Evolutionary conservation across 2,888 invertebrate species (phyloP).

Genomic region (Heterodera filipjevi): DNA sequence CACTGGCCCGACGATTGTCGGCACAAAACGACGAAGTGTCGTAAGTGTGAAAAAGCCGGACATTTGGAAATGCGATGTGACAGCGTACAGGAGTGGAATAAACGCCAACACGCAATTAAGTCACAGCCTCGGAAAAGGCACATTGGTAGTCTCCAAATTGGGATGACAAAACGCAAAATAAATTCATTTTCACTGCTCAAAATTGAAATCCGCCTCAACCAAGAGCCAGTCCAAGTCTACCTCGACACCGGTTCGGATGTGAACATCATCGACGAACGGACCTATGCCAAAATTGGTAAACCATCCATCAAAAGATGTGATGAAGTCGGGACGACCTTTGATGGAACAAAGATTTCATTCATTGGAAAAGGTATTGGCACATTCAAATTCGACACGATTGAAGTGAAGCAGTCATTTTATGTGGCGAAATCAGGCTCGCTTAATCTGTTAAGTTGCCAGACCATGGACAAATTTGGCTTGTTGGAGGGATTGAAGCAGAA

Average conservation of each 20-base stretch:
- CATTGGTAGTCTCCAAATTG: not conserved
- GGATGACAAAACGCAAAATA: not conserved
- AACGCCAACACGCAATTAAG: not conserved
- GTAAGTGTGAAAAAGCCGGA: not conserved
- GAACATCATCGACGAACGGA: not conserved
- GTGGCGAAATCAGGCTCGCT: slow-evolving; percentile 6
- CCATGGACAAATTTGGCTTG: slow-evolving; percentile 16
- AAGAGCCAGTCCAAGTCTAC: not conserved
- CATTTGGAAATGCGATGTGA: not conserved
- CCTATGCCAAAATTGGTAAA: not conserved
- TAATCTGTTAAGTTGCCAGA: not conserved
- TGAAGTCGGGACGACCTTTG: not conserved
- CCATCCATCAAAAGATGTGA: not conserved
- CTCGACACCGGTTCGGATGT: not conserved
- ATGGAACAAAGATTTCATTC: not conserved
- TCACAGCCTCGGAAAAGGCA: not conserved
- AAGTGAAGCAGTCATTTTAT: not conserved
- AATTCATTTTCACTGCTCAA: not conserved
- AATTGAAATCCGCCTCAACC: not conserved
- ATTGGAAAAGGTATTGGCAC: slow-evolving; percentile 1
- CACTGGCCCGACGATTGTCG: not conserved
- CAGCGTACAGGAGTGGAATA: not conserved
- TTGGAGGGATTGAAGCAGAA: slow-evolving; percentile 7
- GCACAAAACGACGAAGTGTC: not conserved
- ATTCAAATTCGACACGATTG: not conserved